Evolutionary conservation across 2,888 invertebrate genomes (phyloP).

Genomic region (Acrobasis suavella): DNA sequence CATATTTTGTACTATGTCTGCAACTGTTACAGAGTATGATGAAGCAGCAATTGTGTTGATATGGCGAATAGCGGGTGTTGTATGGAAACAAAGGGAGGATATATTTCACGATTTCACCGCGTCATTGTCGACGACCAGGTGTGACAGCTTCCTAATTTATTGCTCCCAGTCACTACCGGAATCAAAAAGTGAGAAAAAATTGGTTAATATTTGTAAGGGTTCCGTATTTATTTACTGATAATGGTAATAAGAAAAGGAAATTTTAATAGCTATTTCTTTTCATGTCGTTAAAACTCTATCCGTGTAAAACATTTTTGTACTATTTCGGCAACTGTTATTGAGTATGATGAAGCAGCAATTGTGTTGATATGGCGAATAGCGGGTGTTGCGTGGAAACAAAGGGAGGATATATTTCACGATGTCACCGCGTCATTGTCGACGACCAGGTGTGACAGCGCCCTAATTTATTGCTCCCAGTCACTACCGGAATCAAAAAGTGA

Average conservation of each 20-base stretch:
- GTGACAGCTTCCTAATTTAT: conserved; percentile 16
- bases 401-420: conserved; percentile 4
- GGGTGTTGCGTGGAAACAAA: conserved; percentile 2
- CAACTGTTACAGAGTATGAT: not conserved
- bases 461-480: conserved; percentile 3
- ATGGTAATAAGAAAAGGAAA: too few relatives aligned
- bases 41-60: not conserved
- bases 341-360: not conserved
- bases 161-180: not conserved
- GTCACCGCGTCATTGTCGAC: conserved; percentile 19
- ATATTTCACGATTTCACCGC: conserved; percentile 15
- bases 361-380: not conserved
- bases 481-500: conserved; percentile 3
- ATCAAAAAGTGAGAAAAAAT: conserved; percentile 8
- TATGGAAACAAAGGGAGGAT: conserved; percentile 3
- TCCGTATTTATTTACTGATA: not conserved
- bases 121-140: conserved; percentile 18
- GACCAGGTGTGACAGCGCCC: conserved; percentile 16
- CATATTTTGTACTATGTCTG: not conserved
- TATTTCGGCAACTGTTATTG: not conserved
- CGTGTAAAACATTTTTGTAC: too few relatives aligned
- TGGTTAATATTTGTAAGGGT: not conserved
- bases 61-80: not conserved
- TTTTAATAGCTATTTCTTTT: too few relatives aligned
- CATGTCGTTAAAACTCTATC: too few relatives aligned